Conservation (phyloP, 2,888 invertebrate genomes). For the Chalcosyrphus nemorum region DNA sequence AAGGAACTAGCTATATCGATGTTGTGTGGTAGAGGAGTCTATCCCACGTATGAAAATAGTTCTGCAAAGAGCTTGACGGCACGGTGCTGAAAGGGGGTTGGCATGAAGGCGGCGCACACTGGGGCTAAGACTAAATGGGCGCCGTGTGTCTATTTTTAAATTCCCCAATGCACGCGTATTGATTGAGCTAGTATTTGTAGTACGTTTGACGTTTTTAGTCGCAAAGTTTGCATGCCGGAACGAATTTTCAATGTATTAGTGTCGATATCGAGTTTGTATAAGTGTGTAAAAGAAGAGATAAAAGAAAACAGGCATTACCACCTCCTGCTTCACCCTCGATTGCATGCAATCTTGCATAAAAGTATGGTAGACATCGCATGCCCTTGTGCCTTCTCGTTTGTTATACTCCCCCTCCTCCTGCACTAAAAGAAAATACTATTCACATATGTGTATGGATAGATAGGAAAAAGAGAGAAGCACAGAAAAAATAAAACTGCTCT, state of each 20-base stretch:
- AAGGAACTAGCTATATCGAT: not conserved
- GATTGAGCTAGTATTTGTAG: constrained; percentile 56
- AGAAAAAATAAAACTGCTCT: not conserved
- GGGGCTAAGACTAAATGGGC: constrained; percentile 66
- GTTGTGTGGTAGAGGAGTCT: not conserved
- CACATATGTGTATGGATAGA: not conserved
- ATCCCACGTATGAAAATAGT: constrained; percentile 3
- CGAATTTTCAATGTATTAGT: constrained; percentile 27
- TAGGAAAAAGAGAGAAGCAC: not conserved
- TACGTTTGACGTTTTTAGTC: constrained; percentile 51
- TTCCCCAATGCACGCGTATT: constrained; percentile 70
- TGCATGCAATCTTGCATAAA: constrained; percentile 41
- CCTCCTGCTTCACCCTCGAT: constrained; percentile 37
- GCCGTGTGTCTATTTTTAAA: constrained; percentile 70
- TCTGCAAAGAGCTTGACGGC: constrained; percentile 36
- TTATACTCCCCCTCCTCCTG: not conserved
- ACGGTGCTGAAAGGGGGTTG: constrained; percentile 36
- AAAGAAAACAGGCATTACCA: not conserved
- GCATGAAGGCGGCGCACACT: constrained; percentile 53
- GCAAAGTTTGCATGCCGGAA: constrained; percentile 45
- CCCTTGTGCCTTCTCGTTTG: constrained; percentile 13
- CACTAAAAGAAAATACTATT: not conserved
- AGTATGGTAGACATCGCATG: constrained; percentile 5
- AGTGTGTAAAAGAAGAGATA: constrained; percentile 4
- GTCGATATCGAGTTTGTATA: constrained; percentile 6